phyloP scores from a whole-genome alignment of 30 jellyfish, hydroid and myxozoan species.

The Catostylus mosaicus region DNA sequence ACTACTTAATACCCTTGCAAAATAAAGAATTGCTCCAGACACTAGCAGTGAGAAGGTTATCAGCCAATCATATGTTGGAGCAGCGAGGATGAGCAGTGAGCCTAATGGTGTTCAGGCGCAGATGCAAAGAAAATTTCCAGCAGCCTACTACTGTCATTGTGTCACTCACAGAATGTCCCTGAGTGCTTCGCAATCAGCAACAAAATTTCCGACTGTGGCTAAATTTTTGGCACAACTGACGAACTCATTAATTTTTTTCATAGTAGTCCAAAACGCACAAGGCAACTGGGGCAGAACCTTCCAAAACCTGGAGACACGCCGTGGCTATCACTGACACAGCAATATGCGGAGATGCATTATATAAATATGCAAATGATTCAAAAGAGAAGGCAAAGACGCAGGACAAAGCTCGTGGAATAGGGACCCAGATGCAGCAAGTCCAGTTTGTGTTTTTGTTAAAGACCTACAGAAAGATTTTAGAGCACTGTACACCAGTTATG shows the following conservation, averaged over 20 bases:
- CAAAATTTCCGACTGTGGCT: conserved; percentile 32
- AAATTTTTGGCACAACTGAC: conserved; percentile 48
- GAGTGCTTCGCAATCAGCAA: conserved; percentile 36
- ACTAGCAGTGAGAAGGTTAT: conserved; percentile 42
- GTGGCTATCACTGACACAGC: no score
- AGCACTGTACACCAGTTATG: conserved; percentile 58
- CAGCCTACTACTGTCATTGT: conserved; percentile 48
- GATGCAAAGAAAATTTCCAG: conserved; percentile 48
- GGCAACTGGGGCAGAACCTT: conserved; percentile 38
- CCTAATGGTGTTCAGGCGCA: conserved; percentile 58
- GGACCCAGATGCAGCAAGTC: conserved; percentile 47
- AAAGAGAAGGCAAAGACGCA: conserved; percentile 62
- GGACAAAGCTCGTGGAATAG: conserved; percentile 57
- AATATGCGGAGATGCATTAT: conserved; percentile 34
- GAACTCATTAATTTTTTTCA: conserved; percentile 36
- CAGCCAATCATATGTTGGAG: conserved; percentile 64
- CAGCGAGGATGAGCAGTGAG: conserved; percentile 60
- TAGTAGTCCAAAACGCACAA: conserved; percentile 46
- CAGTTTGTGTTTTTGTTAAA: conserved; percentile 52
- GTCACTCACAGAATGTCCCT: conserved; percentile 53
- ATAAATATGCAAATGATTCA: conserved; percentile 20
- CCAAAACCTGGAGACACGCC: conserved; percentile 55
- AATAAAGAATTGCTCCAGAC: conserved; percentile 29
- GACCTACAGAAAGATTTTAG: conserved; percentile 50
- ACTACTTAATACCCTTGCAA: conserved; percentile 29